phyloP scores from a whole-genome alignment of 2,888 invertebrate species.

The Cephus sareptanus region DNA sequence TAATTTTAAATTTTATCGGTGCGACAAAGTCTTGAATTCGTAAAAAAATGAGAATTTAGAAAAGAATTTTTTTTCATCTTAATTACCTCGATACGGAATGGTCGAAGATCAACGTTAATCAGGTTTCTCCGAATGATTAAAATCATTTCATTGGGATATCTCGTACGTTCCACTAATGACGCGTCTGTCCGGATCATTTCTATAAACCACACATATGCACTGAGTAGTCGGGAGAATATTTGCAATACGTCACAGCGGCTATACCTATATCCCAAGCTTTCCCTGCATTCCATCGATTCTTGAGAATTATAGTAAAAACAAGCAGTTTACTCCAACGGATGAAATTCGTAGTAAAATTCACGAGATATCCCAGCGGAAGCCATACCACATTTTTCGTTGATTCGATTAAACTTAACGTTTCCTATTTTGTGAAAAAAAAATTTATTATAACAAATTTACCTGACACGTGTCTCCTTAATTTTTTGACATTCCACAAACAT shows the following conservation, averaged over 20 bases:
- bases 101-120: neutral
- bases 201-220: neutral
- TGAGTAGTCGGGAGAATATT: neutral
- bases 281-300: slow-evolving; percentile 31
- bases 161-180: neutral
- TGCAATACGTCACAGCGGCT: neutral
- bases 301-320: neutral
- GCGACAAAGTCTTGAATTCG: neutral
- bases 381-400: neutral
- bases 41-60: neutral
- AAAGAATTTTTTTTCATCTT: neutral
- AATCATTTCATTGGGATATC: slow-evolving; percentile 26
- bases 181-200: neutral
- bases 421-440: too few species aligned
- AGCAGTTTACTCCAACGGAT: neutral
- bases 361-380: neutral
- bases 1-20: neutral
- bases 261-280: slow-evolving; percentile 35
- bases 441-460: neutral
- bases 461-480: neutral
- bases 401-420: neutral
- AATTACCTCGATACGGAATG: neutral
- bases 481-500: neutral
- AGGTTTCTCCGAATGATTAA: slow-evolving; percentile 25
- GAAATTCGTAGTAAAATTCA: neutral